phyloP scores from a whole-genome alignment of 2,113 vertebrate genomes.

The Psophia crepitans region DNA sequence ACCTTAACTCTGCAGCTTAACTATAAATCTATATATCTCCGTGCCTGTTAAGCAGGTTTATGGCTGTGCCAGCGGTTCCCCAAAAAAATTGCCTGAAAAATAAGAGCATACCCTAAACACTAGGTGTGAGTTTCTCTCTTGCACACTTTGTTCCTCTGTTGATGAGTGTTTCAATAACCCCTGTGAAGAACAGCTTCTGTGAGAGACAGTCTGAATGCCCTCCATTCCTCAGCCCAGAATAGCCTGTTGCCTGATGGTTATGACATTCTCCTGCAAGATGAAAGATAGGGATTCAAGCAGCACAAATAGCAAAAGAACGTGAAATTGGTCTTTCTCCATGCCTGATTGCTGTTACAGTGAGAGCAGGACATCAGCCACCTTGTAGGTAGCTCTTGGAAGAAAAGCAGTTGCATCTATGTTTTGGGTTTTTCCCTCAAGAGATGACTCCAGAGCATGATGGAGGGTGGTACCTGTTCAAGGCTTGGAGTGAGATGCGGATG shows the following conservation, averaged over 20 bases:
- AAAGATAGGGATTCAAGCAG: not conserved
- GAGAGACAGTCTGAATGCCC: not conserved
- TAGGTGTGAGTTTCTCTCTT: not conserved
- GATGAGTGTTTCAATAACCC: not conserved
- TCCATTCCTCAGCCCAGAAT: slow-evolving; percentile 52
- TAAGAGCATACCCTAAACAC: not conserved
- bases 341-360: not conserved
- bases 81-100: not conserved
- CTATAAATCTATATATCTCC: not conserved
- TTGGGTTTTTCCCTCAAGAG: not conserved
- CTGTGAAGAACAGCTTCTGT: not conserved
- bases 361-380: not conserved
- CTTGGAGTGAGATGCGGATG: not conserved
- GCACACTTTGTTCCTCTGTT: not conserved
- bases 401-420: not conserved
- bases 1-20: not conserved
- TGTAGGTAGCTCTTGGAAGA: not conserved
- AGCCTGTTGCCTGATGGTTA: slow-evolving; percentile 30
- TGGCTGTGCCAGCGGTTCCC: not conserved
- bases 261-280: not conserved
- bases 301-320: not conserved
- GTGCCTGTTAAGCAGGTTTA: not conserved
- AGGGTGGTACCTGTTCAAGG: not conserved
- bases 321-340: not conserved
- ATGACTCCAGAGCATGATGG: not conserved